Evolutionary conservation across 2,888 invertebrate genomes (phyloP).

Genomic region (Tetragnatha montana): DNA sequence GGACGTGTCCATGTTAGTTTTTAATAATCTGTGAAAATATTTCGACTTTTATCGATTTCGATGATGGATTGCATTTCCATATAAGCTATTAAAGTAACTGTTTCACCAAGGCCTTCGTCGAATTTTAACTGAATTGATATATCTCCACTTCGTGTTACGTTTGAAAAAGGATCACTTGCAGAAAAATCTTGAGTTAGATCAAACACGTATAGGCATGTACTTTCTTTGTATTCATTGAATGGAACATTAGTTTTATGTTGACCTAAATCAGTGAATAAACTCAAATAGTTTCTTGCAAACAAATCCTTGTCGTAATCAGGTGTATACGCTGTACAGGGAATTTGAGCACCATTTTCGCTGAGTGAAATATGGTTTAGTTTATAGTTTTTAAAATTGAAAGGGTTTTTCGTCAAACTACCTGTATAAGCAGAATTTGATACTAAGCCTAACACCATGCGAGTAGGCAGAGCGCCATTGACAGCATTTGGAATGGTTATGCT

Average conservation of each 20-base stretch:
- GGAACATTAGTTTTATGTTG: background rate
- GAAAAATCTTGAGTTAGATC: slow-evolving; percentile 14
- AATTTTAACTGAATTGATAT: slow-evolving; percentile 24
- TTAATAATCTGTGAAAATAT: background rate
- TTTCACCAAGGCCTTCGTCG: background rate
- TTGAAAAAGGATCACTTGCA: slow-evolving; percentile 7
- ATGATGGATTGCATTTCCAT: no score
- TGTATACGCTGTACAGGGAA: background rate
- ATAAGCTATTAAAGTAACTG: no score
- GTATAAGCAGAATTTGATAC: no score
- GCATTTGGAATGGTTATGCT: no score
- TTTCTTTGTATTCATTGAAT: background rate
- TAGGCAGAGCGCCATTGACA: no score
- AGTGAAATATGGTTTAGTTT: background rate
- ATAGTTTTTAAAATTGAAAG: no score
- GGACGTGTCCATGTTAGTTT: background rate
- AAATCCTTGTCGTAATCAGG: no score
- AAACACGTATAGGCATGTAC: slow-evolving; percentile 11
- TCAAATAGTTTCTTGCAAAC: slow-evolving; percentile 5
- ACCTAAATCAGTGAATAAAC: slow-evolving; percentile 1
- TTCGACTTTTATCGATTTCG: no score
- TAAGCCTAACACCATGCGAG: no score
- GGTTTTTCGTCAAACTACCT: no score
- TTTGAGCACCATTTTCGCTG: background rate
- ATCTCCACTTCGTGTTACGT: slow-evolving; percentile 4